Conservation (phyloP, 35 echinoderm and acorn worm species). For the Stichopus chloronotus region DNA sequence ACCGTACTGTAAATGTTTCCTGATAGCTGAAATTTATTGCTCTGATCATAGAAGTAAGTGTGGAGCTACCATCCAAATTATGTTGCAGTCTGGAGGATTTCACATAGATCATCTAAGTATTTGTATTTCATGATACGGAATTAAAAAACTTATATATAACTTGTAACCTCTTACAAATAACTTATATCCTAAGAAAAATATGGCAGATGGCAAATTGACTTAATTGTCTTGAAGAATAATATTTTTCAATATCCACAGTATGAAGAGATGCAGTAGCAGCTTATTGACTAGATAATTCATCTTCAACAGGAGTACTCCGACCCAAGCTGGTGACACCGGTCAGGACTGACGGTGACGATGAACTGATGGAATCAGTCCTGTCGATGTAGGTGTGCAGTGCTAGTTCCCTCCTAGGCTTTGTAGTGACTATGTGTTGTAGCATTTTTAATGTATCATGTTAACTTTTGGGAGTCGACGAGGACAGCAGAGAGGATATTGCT, state of each 20-base stretch:
- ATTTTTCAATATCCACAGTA: neutral
- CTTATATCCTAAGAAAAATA: no score
- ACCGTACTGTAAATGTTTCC: no score
- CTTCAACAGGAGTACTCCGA: conserved; percentile 23
- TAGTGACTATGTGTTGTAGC: conserved; percentile 24
- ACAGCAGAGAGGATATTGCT: neutral
- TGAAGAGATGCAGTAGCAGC: conserved; percentile 6
- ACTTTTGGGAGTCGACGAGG: neutral
- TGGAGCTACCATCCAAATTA: no score
- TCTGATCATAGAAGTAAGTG: no score
- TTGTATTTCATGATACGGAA: no score
- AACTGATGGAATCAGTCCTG: neutral
- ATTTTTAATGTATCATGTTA: conserved; percentile 7
- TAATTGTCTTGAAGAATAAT: no score
- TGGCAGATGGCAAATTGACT: no score
- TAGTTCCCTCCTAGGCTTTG: neutral
- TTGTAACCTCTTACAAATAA: no score
- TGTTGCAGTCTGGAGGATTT: no score
- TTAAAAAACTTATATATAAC: no score
- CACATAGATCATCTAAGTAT: no score
- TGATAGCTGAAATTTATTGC: no score
- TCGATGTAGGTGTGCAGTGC: conserved; percentile 22
- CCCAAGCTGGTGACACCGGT: conserved; percentile 21
- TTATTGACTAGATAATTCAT: conserved; percentile 6
- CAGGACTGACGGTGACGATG: neutral